Conservation (phyloP, 2,113 vertebrate species). For the Myocastor coypus region DNA sequence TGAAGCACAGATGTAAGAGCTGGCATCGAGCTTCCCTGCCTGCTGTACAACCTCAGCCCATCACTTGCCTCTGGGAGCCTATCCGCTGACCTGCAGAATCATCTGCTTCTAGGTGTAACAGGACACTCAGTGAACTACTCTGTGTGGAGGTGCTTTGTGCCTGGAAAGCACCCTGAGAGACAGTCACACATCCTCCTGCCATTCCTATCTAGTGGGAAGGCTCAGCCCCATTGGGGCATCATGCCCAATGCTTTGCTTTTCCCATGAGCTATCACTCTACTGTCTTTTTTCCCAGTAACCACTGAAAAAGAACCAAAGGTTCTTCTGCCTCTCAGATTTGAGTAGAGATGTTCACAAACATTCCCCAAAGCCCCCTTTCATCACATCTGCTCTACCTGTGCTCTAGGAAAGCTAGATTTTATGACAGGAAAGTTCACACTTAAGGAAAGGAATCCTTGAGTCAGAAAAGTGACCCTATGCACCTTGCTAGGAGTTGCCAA, state of each 20-base stretch:
- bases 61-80: neutral
- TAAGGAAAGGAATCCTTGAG: neutral
- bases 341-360: neutral
- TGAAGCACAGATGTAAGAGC: neutral
- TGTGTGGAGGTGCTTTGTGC: neutral
- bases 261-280: neutral
- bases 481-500: neutral
- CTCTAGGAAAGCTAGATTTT: neutral
- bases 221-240: neutral
- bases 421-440: neutral
- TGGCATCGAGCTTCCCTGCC: neutral
- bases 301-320: neutral
- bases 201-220: neutral
- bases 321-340: neutral
- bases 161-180: fast-evolving
- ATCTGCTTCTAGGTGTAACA: neutral
- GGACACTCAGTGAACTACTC: neutral
- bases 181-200: neutral
- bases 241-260: neutral
- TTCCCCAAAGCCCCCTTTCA: neutral
- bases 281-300: neutral
- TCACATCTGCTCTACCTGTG: neutral
- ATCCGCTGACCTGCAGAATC: neutral
- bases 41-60: neutral
- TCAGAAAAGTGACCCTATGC: neutral